These are phyloP conservation scores for Noturus placidus DNA, from an alignment of 2,113 vertebrate genomes.

Conservation along the genomic window DNA sequence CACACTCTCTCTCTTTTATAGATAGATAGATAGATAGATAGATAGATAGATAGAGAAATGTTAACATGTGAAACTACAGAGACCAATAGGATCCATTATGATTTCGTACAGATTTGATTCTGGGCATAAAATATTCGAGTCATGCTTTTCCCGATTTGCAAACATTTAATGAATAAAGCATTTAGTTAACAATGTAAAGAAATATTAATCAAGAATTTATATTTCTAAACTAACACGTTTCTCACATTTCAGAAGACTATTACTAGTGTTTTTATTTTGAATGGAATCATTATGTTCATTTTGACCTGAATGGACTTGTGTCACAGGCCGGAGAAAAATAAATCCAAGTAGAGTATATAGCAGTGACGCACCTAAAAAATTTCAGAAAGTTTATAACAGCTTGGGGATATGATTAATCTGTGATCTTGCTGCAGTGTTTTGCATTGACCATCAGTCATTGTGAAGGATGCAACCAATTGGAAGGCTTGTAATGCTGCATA, in stretches of 20 bases:
- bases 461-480: neutral
- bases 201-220: no score
- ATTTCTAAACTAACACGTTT: no score
- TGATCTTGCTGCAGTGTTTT: neutral
- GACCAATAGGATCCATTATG: no score
- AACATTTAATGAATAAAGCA: no score
- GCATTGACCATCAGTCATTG: neutral
- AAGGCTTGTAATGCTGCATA: neutral
- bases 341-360: neutral
- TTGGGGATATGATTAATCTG: neutral
- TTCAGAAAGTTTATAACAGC: neutral
- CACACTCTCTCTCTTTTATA: no score
- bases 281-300: neutral
- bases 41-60: no score
- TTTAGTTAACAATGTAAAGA: no score
- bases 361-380: neutral
- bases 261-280: no score
- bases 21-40: no score
- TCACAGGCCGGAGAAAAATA: neutral
- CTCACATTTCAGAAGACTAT: no score
- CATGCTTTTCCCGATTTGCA: neutral
- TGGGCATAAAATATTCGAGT: neutral
- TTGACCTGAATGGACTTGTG: neutral
- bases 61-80: no score
- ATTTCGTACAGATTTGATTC: no score